These are phyloP conservation scores for Alauda arvensis DNA, from an alignment of 2,797 vertebrate species.

Conservation along the genomic window DNA sequence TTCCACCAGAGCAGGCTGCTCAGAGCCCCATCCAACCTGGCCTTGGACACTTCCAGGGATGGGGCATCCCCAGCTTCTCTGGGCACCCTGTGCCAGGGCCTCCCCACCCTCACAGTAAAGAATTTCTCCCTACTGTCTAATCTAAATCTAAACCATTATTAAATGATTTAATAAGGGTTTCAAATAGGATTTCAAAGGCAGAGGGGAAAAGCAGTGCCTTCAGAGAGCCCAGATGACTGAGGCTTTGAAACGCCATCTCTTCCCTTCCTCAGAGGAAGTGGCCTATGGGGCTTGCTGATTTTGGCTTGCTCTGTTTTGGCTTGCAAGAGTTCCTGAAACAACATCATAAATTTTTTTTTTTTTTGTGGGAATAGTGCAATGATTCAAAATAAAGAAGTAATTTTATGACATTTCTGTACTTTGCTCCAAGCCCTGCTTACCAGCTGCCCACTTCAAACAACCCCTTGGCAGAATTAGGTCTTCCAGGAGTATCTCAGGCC, in stretches of 20 bases:
- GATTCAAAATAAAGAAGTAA: neutral
- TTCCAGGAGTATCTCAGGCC: neutral
- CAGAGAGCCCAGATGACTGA: neutral
- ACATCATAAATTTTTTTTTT: neutral
- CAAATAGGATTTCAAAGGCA: neutral
- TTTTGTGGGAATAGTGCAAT: neutral
- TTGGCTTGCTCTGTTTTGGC: neutral
- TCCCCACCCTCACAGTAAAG: neutral
- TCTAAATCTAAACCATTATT: neutral
- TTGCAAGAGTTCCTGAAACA: neutral
- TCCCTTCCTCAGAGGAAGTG: neutral
- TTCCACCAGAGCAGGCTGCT: fast-evolving
- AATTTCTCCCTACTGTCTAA: neutral
- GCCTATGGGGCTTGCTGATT: neutral
- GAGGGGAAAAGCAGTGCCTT: neutral
- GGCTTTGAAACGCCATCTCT: neutral
- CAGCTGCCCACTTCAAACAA: neutral
- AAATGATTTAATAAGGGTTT: neutral
- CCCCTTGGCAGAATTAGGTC: neutral
- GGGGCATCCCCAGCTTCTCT: neutral
- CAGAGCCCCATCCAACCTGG: neutral
- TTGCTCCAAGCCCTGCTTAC: neutral
- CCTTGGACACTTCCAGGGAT: neutral
- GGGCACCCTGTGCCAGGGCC: fast-evolving
- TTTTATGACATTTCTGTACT: neutral